Evolutionary conservation across 1,140 invertebrate genomes (phyloP), one percentile per base, ranked within the genome.

Genomic region (Helicorthomorpha holstii): DNA sequence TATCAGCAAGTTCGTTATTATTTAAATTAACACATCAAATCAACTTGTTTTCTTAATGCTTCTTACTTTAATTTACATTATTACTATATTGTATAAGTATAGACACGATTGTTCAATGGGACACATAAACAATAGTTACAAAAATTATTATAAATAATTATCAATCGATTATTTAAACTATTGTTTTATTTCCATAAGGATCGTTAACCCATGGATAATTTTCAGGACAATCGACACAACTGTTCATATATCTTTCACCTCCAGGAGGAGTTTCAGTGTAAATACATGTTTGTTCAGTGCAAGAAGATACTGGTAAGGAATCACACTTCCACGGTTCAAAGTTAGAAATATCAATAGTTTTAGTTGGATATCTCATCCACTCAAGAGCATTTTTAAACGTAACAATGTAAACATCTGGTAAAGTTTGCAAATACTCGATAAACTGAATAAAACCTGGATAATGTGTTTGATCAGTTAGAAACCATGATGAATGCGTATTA

Each of bases 201-300:
- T 34, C 29, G 7, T 80, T 73, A 55, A 85, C 71, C 82, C 82
- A 85, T 1, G 83, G 83, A 72, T 85, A 85, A 61, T 79, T 78
- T 50, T 77, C 74, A 1, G 82, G 83, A 61, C 83, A 85, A 46
- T 81, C 75, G 44, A 72, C 75, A 63, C 83, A 85, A 1, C 82
- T 84, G 10, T 57, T 57, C 58, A 62, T 59, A 54, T 64, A 62
- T 41, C 59, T 49, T 21, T 54, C 47, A 52, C 58, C 59, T 10
- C 48, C 52, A n/a, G 42, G 80, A 75, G 56, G 84, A 73, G 59
- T 79, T 82, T 60, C 78, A 75, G 48, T 27, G 12, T 26, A 49
- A n/a, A 42, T 7, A 23, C 48, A 49, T 7, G n/a, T 49, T 34
- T 49, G 41, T 4, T 7, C 7, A 16, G 7, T 49, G 21, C 48